Conservation (phyloP, 2,797 vertebrate species). For the Tarsius wallacei region DNA sequence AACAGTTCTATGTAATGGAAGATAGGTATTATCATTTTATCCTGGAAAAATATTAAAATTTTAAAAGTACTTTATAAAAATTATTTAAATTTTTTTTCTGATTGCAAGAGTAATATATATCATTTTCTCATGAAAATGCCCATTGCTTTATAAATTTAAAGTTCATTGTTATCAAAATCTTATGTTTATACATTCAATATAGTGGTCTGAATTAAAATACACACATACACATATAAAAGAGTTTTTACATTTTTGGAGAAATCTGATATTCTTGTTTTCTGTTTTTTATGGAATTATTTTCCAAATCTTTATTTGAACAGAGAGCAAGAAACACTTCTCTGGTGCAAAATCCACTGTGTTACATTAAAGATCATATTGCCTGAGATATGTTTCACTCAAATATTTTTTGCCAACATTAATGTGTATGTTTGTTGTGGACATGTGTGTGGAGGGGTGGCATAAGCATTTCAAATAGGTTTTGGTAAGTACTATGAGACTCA, state of each 20-base stretch:
- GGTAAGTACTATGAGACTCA: neutral
- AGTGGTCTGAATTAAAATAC: neutral
- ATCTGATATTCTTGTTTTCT: neutral
- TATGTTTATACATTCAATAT: neutral
- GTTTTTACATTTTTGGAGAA: neutral
- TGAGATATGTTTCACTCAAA: neutral
- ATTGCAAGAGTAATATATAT: neutral
- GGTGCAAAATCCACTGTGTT: neutral
- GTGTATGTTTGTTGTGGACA: neutral
- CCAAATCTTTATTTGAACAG: neutral
- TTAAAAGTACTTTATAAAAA: neutral
- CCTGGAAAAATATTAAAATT: neutral
- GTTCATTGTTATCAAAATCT: neutral
- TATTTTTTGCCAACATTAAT: neutral
- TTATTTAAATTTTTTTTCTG: neutral
- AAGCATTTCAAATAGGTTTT: neutral
- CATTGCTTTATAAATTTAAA: neutral
- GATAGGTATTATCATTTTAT: neutral
- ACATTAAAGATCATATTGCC: neutral
- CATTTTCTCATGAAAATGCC: neutral
- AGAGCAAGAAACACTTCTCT: neutral
- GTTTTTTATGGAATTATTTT: neutral
- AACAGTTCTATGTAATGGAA: neutral
- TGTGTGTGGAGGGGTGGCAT: neutral
- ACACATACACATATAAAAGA: fast-evolving